Conservation (phyloP, 2,888 invertebrate species). For the Escarpia spicata region DNA sequence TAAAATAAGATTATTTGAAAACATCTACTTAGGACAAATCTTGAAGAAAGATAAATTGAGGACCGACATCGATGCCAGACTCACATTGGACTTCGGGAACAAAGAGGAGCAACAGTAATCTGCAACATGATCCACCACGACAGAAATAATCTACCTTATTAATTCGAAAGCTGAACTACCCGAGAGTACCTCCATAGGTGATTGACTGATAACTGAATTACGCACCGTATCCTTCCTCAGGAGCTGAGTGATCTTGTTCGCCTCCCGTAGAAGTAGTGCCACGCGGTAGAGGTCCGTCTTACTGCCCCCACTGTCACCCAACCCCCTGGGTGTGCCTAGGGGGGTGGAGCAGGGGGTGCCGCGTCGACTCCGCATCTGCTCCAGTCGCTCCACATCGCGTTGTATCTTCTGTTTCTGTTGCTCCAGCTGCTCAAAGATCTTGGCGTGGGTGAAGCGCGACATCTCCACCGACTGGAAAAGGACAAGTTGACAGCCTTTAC, state of each 20-base stretch:
- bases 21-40: no score
- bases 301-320: background rate
- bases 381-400: constrained; percentile 29
- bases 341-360: constrained; percentile 26
- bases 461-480: constrained; percentile 28
- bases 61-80: no score
- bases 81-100: no score
- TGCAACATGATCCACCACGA: no score
- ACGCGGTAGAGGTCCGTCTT: constrained; percentile 43
- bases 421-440: constrained; percentile 35
- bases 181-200: background rate
- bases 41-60: no score
- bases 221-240: constrained; percentile 58
- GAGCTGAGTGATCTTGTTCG: constrained; percentile 62
- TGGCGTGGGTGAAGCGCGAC: constrained; percentile 30
- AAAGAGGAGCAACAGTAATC: no score
- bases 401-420: constrained; percentile 32
- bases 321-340: constrained; percentile 25
- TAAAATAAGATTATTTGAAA: no score
- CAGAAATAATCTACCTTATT: no score
- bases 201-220: background rate
- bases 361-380: constrained; percentile 18
- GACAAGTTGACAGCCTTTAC: background rate
- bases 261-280: constrained; percentile 57
- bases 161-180: no score